Evolutionary conservation across 2,888 invertebrate species (phyloP).

Genomic region (Lapara coniferarum): DNA sequence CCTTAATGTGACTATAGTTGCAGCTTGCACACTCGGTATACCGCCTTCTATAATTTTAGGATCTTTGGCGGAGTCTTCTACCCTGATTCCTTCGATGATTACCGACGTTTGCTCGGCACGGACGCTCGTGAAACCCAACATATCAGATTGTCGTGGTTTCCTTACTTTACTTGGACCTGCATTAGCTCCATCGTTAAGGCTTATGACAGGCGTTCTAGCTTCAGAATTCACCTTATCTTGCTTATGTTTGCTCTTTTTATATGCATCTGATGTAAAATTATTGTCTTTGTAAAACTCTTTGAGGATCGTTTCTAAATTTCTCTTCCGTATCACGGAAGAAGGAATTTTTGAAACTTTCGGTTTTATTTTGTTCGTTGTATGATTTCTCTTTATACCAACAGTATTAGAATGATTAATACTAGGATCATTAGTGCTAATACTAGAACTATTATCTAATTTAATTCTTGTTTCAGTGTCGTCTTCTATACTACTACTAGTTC

Average conservation of each 20-base stretch:
- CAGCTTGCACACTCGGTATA: constrained; percentile 87
- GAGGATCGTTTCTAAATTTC: constrained; percentile 19
- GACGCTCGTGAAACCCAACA: constrained; percentile 49
- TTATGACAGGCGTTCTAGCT: background rate
- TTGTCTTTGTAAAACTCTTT: constrained; percentile 17
- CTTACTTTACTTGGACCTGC: constrained; percentile 27
- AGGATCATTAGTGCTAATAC: background rate
- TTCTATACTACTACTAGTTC: background rate
- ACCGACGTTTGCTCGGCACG: constrained; percentile 44
- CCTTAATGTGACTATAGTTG: constrained; percentile 82
- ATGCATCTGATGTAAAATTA: constrained; percentile 8
- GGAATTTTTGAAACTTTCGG: constrained; percentile 15
- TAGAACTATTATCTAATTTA: background rate
- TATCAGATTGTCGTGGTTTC: constrained; percentile 38
- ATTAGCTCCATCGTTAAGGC: background rate
- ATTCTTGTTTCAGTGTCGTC: background rate
- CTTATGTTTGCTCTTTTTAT: background rate
- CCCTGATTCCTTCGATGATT: constrained; percentile 80
- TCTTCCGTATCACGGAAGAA: constrained; percentile 12
- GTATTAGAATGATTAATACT: constrained; percentile 3
- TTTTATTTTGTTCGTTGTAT: constrained; percentile 2
- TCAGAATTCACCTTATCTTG: background rate
- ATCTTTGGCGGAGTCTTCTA: constrained; percentile 84
- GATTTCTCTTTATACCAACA: background rate
- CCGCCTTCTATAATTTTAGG: constrained; percentile 82